These are phyloP conservation scores for Drosophila dives DNA, from an alignment of 2,888 invertebrate species.

Conservation along the genomic window DNA sequence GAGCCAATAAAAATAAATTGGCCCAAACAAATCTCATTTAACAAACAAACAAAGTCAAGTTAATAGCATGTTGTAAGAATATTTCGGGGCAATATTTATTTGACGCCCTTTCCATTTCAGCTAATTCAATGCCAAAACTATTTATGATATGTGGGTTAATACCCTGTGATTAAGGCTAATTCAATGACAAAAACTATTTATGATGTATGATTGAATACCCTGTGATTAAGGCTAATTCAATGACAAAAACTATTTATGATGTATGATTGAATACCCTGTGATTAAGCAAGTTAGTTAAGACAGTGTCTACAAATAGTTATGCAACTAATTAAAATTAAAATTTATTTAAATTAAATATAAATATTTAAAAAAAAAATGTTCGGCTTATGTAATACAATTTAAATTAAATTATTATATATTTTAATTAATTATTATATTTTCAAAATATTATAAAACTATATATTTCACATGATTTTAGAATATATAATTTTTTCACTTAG, in stretches of 20 bases:
- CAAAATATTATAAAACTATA: background rate
- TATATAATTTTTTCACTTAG: slow-evolving; percentile 12
- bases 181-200: slow-evolving; percentile 49
- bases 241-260: slow-evolving; percentile 34
- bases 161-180: slow-evolving; percentile 24
- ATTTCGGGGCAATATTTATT: slow-evolving; percentile 33
- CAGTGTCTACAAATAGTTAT: background rate
- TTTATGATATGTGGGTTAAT: background rate
- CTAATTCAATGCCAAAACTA: slow-evolving; percentile 55
- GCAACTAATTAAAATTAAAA: background rate
- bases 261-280: slow-evolving; percentile 6
- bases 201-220: slow-evolving; percentile 5
- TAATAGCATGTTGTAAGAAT: slow-evolving; percentile 45
- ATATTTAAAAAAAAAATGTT: background rate
- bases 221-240: slow-evolving; percentile 44
- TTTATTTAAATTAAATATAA: background rate
- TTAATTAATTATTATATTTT: background rate
- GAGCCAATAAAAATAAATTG: slow-evolving; percentile 50
- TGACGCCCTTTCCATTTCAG: slow-evolving; percentile 13
- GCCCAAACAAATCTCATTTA: slow-evolving; percentile 39
- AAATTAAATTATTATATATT: background rate
- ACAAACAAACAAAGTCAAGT: slow-evolving; percentile 52
- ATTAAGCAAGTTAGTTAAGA: too few species aligned
- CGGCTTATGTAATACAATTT: background rate
- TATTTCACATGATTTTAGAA: slow-evolving; percentile 14